Percentiles rank a stretch among this genome's conserved stretches.
Conservation (phyloP, 2,797 vertebrate genomes). For the Aythya fuligula region DNA sequence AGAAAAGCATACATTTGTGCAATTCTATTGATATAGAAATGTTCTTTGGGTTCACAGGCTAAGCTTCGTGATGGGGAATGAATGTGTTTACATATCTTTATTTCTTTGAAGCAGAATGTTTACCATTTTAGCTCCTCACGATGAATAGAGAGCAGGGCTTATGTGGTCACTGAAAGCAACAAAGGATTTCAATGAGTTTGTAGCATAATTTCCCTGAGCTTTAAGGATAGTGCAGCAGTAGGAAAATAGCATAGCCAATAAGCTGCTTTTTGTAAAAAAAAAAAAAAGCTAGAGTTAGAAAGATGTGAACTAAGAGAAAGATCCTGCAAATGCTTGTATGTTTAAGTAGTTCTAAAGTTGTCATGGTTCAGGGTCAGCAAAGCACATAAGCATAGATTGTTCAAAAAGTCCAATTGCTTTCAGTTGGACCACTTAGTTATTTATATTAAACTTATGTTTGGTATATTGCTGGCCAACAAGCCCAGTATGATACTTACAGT, state of each 20-base stretch:
- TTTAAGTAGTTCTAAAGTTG: neutral
- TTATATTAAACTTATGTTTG: neutral
- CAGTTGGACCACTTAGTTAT: neutral
- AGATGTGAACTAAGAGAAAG: neutral
- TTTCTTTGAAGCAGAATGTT: slow-evolving; percentile 38
- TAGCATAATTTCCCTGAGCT: neutral
- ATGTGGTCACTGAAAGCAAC: slow-evolving; percentile 5
- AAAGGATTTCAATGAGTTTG: slow-evolving; percentile 15
- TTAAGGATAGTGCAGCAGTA: neutral
- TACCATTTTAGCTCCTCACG: slow-evolving; percentile 15
- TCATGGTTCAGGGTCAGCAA: neutral
- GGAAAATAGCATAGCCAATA: neutral
- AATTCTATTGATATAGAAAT: slow-evolving; percentile 29
- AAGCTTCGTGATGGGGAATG: slow-evolving; percentile 19
- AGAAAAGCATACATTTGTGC: slow-evolving; percentile 15
- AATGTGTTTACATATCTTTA: slow-evolving; percentile 48
- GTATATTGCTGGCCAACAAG: neutral
- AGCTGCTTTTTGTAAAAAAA: neutral
- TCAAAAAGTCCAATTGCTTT: neutral
- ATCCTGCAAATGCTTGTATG: neutral
- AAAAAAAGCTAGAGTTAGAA: neutral
- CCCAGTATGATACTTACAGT: neutral
- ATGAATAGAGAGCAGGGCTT: slow-evolving; percentile 6
- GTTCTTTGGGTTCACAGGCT: slow-evolving; percentile 23
- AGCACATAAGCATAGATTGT: neutral